Percentiles rank a stretch among this genome's conserved stretches.
Evolutionary conservation across 2,797 vertebrate genomes (phyloP).

Genomic region (Smutsia gigantea): DNA sequence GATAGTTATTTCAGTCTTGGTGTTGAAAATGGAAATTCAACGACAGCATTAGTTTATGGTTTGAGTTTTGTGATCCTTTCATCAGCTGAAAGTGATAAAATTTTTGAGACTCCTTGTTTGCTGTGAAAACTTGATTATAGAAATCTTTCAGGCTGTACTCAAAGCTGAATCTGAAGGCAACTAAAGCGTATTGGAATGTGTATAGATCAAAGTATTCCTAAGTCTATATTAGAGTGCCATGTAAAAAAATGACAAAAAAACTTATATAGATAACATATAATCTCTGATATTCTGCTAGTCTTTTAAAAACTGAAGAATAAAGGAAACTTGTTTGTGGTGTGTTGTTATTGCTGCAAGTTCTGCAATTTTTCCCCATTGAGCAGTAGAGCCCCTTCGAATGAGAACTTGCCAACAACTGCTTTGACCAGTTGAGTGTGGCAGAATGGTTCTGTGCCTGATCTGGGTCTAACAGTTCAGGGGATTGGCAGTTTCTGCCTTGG

Average conservation of each 20-base stretch:
- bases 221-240: background rate
- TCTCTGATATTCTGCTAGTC: background rate
- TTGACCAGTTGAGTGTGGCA: fast-evolving
- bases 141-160: background rate
- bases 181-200: background rate
- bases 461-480: no score
- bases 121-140: background rate
- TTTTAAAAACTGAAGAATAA: background rate
- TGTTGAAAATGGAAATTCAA: background rate
- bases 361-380: background rate
- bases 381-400: background rate
- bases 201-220: background rate
- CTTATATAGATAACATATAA: background rate
- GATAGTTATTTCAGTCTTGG: background rate
- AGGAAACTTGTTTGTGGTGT: background rate
- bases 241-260: background rate
- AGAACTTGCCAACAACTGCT: background rate
- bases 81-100: background rate
- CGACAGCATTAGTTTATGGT: background rate
- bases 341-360: background rate
- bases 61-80: background rate
- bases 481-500: background rate
- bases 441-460: background rate
- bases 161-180: background rate
- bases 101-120: background rate